Evolutionary conservation across 2,888 invertebrate species (phyloP), one percentile per base, ranked within the genome.

Genomic region (Latrodectus elegans): DNA sequence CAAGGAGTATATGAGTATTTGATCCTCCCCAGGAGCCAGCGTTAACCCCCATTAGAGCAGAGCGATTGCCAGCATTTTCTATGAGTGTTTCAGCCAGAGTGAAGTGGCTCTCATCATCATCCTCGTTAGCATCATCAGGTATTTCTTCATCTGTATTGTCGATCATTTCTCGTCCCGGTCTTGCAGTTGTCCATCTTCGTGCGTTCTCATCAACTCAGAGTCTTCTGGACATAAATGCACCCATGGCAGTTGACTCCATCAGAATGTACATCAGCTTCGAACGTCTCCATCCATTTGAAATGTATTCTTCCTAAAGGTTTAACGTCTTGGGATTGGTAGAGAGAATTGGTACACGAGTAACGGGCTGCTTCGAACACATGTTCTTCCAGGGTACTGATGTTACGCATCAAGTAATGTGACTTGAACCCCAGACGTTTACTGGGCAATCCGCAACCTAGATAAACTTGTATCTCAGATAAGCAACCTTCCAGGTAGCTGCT

Each of bases 1-100:
- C 88, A 91, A 89, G 4, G 91, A 89, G n/a, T n/a, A n/a, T 1
- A 91, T 76, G 4, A 91, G 91, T 49, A 65, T 70, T 79, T 91
- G 89, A 12, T 88, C 87, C 89, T 91, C 90, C 4, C 90, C 91
- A 10, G 91, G 91, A 8, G 91, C 91, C 64, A 91, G 90, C 11
- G 38, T 53, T 26, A 76, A 4, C 11, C 72, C n/a, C 72, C n/a
- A 15, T 51, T 9, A 72, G 14, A 11, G 60, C 14, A 4, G 10
- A 12, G 8, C 17, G 26, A 2, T 38, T 22, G 0, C 10, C 0
- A n/a, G 3, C 26, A 14, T 14, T 9, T 17, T 49, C 15, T 38
- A 51, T 12, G 1, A 71, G 12, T 11, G 49, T 12, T 15, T 9
- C n/a, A 9, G 12, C 49, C 71, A 73, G 10, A 11, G 52, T 17